Evolutionary conservation across 2,888 invertebrate species (phyloP).

Genomic region (Mythimna vitellina): DNA sequence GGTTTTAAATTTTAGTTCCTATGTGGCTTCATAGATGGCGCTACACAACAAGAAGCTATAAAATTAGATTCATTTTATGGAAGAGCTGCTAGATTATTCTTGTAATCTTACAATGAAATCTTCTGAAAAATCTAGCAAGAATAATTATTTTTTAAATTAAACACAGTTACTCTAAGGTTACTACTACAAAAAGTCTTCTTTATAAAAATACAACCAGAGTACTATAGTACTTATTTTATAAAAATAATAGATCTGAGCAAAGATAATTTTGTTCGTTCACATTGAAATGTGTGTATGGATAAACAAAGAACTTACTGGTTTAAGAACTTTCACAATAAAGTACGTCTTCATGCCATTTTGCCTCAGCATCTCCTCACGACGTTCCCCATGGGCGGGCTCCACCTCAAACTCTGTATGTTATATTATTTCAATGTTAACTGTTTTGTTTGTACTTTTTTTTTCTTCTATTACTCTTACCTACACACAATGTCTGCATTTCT

Average conservation of each 20-base stretch:
- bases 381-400: slow-evolving; percentile 97
- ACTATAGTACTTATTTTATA: neutral
- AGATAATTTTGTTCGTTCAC: neutral
- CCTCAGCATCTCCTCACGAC: slow-evolving; percentile 96
- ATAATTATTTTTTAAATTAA: too few relatives aligned
- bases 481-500: too few relatives aligned
- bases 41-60: too few relatives aligned
- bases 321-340: slow-evolving; percentile 96
- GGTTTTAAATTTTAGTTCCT: too few relatives aligned
- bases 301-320: slow-evolving; percentile 91
- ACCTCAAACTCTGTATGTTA: slow-evolving; percentile 94
- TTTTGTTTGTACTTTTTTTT: too few relatives aligned
- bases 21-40: too few relatives aligned
- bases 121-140: too few relatives aligned
- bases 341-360: slow-evolving; percentile 97
- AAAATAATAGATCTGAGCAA: neutral
- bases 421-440: too few relatives aligned
- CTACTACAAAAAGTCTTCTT: neutral
- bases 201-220: neutral
- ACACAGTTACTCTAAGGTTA: neutral
- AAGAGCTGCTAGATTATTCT: too few relatives aligned
- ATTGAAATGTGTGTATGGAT: slow-evolving; percentile 48
- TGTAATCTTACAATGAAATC: too few relatives aligned
- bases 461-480: too few relatives aligned
- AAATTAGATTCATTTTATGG: too few relatives aligned